phyloP scores from a whole-genome alignment of 2,113 vertebrate species.

The Pleuronectes platessa region DNA sequence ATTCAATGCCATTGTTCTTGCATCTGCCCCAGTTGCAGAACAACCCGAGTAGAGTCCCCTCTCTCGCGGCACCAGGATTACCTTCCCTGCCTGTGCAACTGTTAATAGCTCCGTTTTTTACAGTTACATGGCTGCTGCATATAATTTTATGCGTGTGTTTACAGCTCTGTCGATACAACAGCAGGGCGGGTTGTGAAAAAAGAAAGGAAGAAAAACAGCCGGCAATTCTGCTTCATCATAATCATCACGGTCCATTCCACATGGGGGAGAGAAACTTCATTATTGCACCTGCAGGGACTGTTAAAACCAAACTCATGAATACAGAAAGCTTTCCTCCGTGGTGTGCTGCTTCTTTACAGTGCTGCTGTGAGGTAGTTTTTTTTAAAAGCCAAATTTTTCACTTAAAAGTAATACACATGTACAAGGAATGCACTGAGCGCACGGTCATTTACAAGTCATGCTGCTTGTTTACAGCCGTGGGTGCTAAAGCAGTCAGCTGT shows the following conservation, averaged over 20 bases:
- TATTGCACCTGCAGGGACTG: constrained; percentile 75
- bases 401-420: constrained; percentile 51
- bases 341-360: not conserved
- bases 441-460: constrained; percentile 53
- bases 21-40: not conserved
- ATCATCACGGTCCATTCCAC: constrained; percentile 72
- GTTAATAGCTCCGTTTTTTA: constrained; percentile 42
- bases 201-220: constrained; percentile 22
- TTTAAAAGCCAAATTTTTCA: constrained; percentile 53
- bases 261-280: constrained; percentile 73
- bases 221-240: constrained; percentile 69
- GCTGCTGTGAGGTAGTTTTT: constrained; percentile 26
- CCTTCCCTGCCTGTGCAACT: not conserved
- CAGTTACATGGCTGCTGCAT: constrained; percentile 56
- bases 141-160: constrained; percentile 74
- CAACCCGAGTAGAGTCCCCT: not conserved
- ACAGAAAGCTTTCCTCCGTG: constrained; percentile 68
- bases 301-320: constrained; percentile 78
- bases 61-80: not conserved
- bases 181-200: not conserved
- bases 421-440: constrained; percentile 7
- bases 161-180: constrained; percentile 59
- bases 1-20: not conserved
- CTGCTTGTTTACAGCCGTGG: constrained; percentile 13
- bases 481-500: constrained; percentile 11